A percentile compares a stretch with the other conserved stretches of the same genome.
These are phyloP conservation scores for Ricordea florida DNA, from an alignment of 92 coral and sea anemone genomes.

Conservation along the genomic window DNA sequence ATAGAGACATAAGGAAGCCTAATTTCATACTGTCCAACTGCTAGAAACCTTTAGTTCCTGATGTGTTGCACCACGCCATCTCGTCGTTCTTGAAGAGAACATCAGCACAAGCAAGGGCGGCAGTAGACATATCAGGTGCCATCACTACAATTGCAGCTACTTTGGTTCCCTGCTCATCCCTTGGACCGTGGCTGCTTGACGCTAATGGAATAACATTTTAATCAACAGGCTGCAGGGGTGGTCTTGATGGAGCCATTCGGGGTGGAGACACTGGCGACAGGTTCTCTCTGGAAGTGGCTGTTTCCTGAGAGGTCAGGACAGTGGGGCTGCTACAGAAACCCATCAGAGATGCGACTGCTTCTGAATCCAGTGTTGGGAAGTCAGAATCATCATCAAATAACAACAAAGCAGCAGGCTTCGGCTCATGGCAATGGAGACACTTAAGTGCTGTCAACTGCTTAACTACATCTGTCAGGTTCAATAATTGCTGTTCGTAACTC, in stretches of 20 bases:
- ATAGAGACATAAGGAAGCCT: neutral
- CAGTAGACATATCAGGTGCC: neutral
- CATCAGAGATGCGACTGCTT: too few species aligned
- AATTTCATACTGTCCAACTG: constrained; percentile 20
- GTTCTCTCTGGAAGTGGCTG: neutral
- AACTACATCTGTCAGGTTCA: too few species aligned
- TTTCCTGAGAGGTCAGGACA: too few species aligned
- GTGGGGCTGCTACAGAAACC: neutral
- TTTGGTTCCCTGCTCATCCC: neutral
- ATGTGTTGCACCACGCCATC: neutral
- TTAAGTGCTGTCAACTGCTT: too few species aligned
- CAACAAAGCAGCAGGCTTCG: too few species aligned
- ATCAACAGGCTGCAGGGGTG: neutral
- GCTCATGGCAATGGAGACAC: too few species aligned
- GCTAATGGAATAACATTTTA: neutral
- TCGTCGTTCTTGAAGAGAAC: neutral
- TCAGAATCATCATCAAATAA: too few species aligned
- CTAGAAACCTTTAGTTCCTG: neutral
- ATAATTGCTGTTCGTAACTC: too few species aligned
- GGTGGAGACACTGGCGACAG: neutral
- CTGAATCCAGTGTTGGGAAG: too few species aligned
- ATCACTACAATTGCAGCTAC: neutral
- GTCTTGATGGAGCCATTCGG: neutral
- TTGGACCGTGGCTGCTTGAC: neutral
- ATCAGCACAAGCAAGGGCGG: neutral